Percentiles rank a stretch among this genome's conserved stretches.
phyloP scores from a whole-genome alignment of 2,797 vertebrate species.

The Acanthopagrus latus region DNA sequence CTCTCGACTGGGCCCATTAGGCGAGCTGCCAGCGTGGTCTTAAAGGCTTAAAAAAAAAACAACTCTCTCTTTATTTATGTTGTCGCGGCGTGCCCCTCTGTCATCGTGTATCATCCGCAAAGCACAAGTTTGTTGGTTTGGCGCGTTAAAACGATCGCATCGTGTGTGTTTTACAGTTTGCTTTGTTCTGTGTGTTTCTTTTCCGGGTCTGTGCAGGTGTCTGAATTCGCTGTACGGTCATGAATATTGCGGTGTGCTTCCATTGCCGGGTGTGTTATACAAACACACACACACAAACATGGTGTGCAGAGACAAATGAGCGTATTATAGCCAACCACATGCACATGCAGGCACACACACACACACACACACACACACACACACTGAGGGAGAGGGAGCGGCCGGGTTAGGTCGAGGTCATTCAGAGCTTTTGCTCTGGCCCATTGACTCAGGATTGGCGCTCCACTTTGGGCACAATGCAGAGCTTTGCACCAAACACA shows the following conservation, averaged over 20 bases:
- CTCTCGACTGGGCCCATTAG: conserved; percentile 47
- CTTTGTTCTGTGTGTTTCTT: conserved; percentile 3
- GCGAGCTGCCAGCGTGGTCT: conserved; percentile 46
- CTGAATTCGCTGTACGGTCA: conserved; percentile 29
- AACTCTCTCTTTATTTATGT: conserved; percentile 54
- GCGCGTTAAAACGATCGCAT: conserved; percentile 7
- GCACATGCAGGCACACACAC: neutral
- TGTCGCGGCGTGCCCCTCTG: conserved; percentile 22
- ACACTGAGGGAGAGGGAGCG: conserved; percentile 46
- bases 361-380: conserved; percentile 8
- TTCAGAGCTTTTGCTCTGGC: conserved; percentile 65
- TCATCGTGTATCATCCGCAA: conserved; percentile 39
- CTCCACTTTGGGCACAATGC: conserved; percentile 77
- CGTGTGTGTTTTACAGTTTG: conserved; percentile 20
- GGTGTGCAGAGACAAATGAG: conserved; percentile 31
- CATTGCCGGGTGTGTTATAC: conserved; percentile 15
- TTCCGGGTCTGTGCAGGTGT: conserved; percentile 38
- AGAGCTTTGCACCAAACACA: conserved; percentile 72
- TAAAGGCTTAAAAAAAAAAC: conserved; percentile 55
- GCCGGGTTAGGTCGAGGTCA: conserved; percentile 71
- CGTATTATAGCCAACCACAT: conserved; percentile 21
- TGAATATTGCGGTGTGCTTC: conserved; percentile 32
- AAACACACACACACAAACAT: conserved; percentile 9
- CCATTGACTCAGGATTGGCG: conserved; percentile 79
- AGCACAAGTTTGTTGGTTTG: conserved; percentile 29